phyloP scores from a whole-genome alignment of 1,140 invertebrate species.

The Leptopilina boulardi region DNA sequence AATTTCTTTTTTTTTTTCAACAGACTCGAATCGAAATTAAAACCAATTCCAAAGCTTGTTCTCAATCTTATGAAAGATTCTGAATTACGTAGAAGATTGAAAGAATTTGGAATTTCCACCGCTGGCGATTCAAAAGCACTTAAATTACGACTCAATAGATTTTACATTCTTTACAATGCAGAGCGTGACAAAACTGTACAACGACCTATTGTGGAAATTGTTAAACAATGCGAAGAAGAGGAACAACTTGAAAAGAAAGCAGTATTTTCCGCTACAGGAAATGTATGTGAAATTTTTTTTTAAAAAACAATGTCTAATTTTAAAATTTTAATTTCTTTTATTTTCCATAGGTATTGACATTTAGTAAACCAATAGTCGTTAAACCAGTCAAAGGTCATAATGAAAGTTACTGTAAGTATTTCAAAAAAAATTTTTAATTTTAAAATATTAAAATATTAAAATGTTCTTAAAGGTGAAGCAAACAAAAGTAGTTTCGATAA shows the following conservation, averaged over 20 bases:
- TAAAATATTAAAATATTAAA: no score
- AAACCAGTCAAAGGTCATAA: not conserved
- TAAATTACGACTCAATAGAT: conserved; percentile 72
- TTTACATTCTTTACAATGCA: conserved; percentile 74
- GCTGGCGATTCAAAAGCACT: conserved; percentile 75
- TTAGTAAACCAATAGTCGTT: not conserved
- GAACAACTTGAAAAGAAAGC: conserved; percentile 70
- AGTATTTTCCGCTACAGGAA: not conserved
- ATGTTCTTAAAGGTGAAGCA: conserved; percentile 64
- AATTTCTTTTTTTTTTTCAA: no score
- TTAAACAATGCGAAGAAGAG: conserved; percentile 73
- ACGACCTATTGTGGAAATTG: conserved; percentile 69
- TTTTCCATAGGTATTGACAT: conserved; percentile 55
- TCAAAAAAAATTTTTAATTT: not conserved
- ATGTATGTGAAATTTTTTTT: not conserved
- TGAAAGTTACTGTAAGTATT: conserved; percentile 73
- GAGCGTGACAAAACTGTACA: conserved; percentile 76
- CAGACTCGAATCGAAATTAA: conserved; percentile 62
- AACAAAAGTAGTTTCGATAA: conserved; percentile 67
- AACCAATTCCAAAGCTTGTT: conserved; percentile 77
- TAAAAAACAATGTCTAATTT: no score
- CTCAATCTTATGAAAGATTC: conserved; percentile 77
- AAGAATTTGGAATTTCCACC: conserved; percentile 74
- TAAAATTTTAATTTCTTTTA: no score
- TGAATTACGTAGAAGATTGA: conserved; percentile 75